Conservation (phyloP, 2,888 invertebrate species). For the Melanostoma mellinum region DNA sequence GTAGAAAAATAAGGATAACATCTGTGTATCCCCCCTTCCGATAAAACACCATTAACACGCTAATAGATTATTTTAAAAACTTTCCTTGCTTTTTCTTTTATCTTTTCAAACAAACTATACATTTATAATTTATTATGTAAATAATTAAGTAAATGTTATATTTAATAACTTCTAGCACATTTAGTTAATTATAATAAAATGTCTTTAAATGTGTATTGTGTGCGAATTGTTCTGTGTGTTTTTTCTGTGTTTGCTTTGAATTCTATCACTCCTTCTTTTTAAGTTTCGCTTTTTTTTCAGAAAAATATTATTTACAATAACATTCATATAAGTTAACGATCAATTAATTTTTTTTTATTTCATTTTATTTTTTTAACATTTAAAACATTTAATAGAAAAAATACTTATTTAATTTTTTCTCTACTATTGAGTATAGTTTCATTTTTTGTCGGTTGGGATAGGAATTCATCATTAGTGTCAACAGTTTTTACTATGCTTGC, state of each 20-base stretch:
- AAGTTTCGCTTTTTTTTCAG: conserved; percentile 38
- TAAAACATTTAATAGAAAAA: conserved; percentile 72
- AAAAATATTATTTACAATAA: conserved; percentile 70
- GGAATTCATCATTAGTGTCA: conserved; percentile 62
- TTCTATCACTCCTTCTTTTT: conserved; percentile 48
- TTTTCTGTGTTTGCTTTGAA: conserved; percentile 10
- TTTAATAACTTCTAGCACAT: conserved; percentile 64
- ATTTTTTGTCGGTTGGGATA: conserved; percentile 65
- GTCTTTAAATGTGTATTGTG: conserved; percentile 65
- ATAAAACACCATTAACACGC: conserved; percentile 43
- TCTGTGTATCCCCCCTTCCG: conserved; percentile 33
- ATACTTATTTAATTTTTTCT: conserved; percentile 56
- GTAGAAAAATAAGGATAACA: conserved; percentile 60
- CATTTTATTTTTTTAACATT: conserved; percentile 53
- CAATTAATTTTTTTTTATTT: conserved; percentile 44
- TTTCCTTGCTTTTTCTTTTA: conserved; percentile 7
- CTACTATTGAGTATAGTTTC: conserved; percentile 55
- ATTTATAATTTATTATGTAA: conserved; percentile 51
- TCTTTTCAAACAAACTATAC: conserved; percentile 49
- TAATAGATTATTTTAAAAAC: conserved; percentile 29
- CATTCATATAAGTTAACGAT: conserved; percentile 67
- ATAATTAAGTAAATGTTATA: conserved; percentile 52
- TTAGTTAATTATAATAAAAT: conserved; percentile 62
- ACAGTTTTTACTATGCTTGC: conserved; percentile 22
- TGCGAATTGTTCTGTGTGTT: conserved; percentile 55